phyloP scores from a whole-genome alignment of 2,113 vertebrate genomes.

The Tiliqua scincoides region DNA sequence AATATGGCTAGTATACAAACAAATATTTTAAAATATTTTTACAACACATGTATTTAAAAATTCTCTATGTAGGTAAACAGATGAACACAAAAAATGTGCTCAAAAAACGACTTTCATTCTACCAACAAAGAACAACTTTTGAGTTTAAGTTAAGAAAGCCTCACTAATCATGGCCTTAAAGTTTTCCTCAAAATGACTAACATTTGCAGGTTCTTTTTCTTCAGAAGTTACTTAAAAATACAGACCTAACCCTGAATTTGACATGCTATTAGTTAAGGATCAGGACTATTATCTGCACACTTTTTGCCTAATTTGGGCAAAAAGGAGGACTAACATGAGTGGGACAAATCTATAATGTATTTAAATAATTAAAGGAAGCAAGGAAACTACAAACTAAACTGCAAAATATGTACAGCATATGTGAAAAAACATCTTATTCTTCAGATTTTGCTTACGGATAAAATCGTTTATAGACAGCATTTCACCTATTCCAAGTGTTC shows the following conservation, averaged over 20 bases:
- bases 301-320: background rate
- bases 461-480: background rate
- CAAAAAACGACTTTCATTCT: background rate
- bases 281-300: background rate
- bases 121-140: background rate
- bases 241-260: background rate
- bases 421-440: background rate
- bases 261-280: too few relatives aligned
- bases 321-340: background rate
- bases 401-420: background rate
- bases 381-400: background rate
- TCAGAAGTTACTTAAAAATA: background rate
- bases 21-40: constrained; percentile 1
- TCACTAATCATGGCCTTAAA: background rate
- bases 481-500: too few relatives aligned
- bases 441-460: background rate
- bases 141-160: background rate
- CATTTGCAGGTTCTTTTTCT: background rate
- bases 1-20: constrained; percentile 68
- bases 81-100: background rate
- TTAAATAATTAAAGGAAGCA: background rate
- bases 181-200: background rate
- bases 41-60: background rate
- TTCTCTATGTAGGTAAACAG: background rate
- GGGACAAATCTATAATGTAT: background rate